Evolutionary conservation across 2,797 vertebrate species (phyloP).

Genomic region (Melopsittacus undulatus): DNA sequence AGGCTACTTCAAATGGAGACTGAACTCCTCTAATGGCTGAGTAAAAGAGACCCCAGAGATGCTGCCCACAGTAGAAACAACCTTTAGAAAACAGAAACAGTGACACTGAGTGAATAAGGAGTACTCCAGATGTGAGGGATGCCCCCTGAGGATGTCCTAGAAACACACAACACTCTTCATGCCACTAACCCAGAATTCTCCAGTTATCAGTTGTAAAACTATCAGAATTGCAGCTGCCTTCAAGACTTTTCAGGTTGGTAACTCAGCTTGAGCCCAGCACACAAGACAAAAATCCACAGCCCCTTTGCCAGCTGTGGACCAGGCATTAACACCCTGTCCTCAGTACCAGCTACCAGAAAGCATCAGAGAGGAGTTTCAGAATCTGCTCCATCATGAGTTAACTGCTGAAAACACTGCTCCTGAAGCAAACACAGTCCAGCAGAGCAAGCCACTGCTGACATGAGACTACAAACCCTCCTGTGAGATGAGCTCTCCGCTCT

Average conservation of each 20-base stretch:
- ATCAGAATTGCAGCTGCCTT: not conserved
- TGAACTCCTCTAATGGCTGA: rapidly evolving
- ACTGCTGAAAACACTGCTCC: not conserved
- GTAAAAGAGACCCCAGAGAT: not conserved
- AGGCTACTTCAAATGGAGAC: not conserved
- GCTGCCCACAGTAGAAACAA: not conserved
- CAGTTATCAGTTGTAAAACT: not conserved
- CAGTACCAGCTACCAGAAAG: not conserved
- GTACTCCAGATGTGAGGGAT: not conserved
- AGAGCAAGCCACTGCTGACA: not conserved
- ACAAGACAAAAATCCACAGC: not conserved
- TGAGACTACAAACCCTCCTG: not conserved
- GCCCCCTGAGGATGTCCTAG: not conserved
- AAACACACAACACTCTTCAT: not conserved
- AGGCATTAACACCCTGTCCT: not conserved
- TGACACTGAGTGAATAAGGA: not conserved
- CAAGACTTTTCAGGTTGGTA: not conserved
- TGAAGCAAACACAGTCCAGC: not conserved
- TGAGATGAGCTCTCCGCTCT: not conserved
- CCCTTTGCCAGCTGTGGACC: not conserved
- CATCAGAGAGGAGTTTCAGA: not conserved
- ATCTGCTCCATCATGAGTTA: not conserved
- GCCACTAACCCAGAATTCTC: not conserved
- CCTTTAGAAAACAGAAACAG: not conserved
- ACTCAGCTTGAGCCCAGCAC: not conserved